Base-by-base conservation (phyloP, 1,140 invertebrate species). In the Cyclina sinensis region DNA sequence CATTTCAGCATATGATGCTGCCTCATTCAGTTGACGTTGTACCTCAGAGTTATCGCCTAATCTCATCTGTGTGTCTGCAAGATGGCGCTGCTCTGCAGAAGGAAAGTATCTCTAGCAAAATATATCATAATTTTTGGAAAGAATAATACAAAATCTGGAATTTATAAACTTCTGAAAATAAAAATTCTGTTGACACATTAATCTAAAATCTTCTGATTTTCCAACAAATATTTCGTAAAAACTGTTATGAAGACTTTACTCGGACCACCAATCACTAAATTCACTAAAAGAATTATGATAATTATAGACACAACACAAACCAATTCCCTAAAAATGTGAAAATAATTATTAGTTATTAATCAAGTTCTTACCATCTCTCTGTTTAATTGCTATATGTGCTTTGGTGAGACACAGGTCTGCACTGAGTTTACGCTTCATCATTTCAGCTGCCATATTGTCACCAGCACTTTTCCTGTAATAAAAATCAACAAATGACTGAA, bases 361-460 rank as follows among this genome's bases (percentile, higher is more conserved):
- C n/a, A 43, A 4, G 14, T 43, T 43, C 93, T 87, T 87, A 95
- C 94, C 94, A 86, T 95, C 95, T 76, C 95, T 82, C 74, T 94
- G 93, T 88, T 93, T 95, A 27, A 95, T 92, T 70, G 92, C 92
- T 74, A 95, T 88, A 86, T 95, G 94, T 35, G 94, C 90, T 79
- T 92, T 93, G 30, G 92, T 94, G 12, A 94, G 80, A 12, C 91
- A 79, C 21, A 95, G 83, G 78, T 95, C 94, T 43, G 93, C 93
- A 91, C 94, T 95, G 46, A 95, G 90, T 85, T 94, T 93, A 30
- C 94, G 86, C 68, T 94, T 92, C 24, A 73, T 93, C 86, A 92
- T 91, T 73, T 94, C 93, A 43, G 94, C 93, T 35, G 85, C 90
- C 82, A 95, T 95, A 9, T 93, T 92, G 82, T 95, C 94, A 9